Evolutionary conservation across 2,113 vertebrate species (phyloP), one percentile per base, ranked within the genome.

Genomic region (Catharus fuscescens): DNA sequence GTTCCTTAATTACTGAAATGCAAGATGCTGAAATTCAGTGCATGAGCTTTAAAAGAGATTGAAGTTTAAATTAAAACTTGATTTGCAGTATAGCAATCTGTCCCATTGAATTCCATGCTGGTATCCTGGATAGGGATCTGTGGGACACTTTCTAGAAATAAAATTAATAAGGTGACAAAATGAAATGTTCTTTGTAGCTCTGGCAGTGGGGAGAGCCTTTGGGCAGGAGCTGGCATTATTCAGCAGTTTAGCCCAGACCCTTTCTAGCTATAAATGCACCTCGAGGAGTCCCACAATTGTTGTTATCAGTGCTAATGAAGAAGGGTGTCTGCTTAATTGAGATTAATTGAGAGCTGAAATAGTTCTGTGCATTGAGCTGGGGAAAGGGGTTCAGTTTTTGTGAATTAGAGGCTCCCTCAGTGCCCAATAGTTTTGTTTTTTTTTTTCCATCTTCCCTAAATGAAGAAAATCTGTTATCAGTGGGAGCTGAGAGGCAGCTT

Each of bases 361-460:
- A 28, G 32, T 47, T 32, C 4, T 54, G 45, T 54, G 64, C 26
- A 4, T 26, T 21, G 31, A 69, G 12, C 8, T n/a, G 57, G 7
- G 45, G 57, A 18, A 53, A 32, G 40, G 8, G 16, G 5, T 71
- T 36, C 42, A 13, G 18, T 48, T 32, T 29, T 45, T 59, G 13
- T 47, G n/a, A 59, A 12, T 6, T 21, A 23, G n/a, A 59, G 16
- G 38, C 56, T 57, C 29, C 48, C 20, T 47, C 3, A 1, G 21
- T 64, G 67, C 44, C 36, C n/a, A 19, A 32, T 9, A 47, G 26
- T n/a, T n/a, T n/a, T n/a, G n/a, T 32, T 38, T 29, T 54, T 20
- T 6, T 50, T 32, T 38, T 29, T 48, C n/a, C n/a, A n/a, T 38
- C 2, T 45, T 6, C 21, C 32, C 19, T 42, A 0, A 13, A 2